phyloP scores from a whole-genome alignment of 2,113 vertebrate species.

The Chloebia gouldiae region DNA sequence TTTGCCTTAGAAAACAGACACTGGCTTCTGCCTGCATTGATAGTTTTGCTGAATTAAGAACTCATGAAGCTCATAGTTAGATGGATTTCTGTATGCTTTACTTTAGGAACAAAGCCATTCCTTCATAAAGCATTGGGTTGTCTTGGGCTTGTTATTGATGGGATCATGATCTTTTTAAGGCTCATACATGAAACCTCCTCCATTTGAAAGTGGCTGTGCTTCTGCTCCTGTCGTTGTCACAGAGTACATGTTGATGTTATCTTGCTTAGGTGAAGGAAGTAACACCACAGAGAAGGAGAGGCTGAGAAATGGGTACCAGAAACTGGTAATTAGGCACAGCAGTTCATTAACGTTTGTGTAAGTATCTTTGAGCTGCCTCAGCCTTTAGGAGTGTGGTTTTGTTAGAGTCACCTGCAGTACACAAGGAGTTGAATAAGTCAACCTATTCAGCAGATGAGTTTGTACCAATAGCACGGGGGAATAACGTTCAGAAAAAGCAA shows the following conservation, averaged over 20 bases:
- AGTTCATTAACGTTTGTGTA: neutral
- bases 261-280: neutral
- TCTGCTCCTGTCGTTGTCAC: neutral
- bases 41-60: neutral
- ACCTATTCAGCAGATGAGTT: neutral
- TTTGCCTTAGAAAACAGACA: neutral
- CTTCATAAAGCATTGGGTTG: neutral
- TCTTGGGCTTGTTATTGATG: neutral
- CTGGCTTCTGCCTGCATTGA: neutral
- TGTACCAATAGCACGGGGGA: neutral
- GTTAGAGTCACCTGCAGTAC: neutral
- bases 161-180: neutral
- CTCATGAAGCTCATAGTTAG: neutral
- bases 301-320: neutral
- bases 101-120: neutral
- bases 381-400: neutral
- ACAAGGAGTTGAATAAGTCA: neutral
- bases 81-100: neutral
- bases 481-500: neutral
- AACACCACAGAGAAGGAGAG: neutral
- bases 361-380: neutral
- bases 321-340: neutral
- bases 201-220: neutral
- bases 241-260: neutral
- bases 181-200: neutral